Base-by-base conservation (phyloP, 2,797 vertebrate species). In the Leucoraja ocellata region DNA sequence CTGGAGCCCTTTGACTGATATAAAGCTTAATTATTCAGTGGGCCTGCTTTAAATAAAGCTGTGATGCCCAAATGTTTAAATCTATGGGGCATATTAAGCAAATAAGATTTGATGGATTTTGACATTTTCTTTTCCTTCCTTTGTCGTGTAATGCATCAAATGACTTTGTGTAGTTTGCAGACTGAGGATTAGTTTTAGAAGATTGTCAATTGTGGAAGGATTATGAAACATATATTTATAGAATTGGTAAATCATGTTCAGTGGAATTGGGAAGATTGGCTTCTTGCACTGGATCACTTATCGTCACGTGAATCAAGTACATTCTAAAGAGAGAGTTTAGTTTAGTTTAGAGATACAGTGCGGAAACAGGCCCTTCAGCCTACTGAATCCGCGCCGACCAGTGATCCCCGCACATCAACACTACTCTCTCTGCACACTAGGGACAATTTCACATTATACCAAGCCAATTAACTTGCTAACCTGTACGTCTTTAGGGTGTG, bases 191-290 rank as follows among this genome's bases (percentile, higher is more conserved):
- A 86, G 61, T 86, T 84, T 32, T 16, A n/a, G 61, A 58, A 86
- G 58, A 14, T 58, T 86, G 83, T 86, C 83, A 65, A 61, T 65
- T 86, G 32, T 32, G 83, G 58, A n/a, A 65, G 58, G 58, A 86
- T 86, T 86, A 65, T 86, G 83, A 63, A 86, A 86, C 28, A 86
- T 63, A 86, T 63, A 86, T 86, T 86, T 32, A 86, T 63, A 61
- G n/a, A 86, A 86, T 63, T 63, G 81, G 61, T 83, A 54, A 83
- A 54, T 83, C 81, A 63, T 86, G n/a, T 65, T 86, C 6, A 32
- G 58, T 28, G 18, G 61, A 86, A 86, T 61, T 86, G 83, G 58
- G 83, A 86, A 86, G 54, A 83, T 11, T 84, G 81, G 81, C 81
- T 84, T 23, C 54, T 1, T 13, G 81, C 81, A 7, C 83, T 65